A percentile compares a stretch with the other conserved stretches of the same genome.
phyloP scores from a whole-genome alignment of 2,113 vertebrate genomes.

The Hydropotes inermis region DNA sequence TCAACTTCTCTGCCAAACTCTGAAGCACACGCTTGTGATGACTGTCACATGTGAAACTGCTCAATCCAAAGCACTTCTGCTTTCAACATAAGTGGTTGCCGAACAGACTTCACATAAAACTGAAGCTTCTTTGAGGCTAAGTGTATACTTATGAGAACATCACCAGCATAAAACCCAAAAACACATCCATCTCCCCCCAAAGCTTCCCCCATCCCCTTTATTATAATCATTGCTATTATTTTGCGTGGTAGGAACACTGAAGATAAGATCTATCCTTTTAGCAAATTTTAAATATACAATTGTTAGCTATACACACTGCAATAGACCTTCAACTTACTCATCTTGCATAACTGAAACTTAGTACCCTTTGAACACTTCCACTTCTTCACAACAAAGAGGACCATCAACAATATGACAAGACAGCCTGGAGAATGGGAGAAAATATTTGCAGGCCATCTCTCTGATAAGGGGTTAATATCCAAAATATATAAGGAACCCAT shows the following conservation, averaged over 20 bases:
- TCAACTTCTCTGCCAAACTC: not conserved
- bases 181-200: not conserved
- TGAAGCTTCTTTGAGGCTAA: not conserved
- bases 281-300: not conserved
- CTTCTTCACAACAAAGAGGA: not conserved
- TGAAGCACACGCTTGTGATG: not conserved
- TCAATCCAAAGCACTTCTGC: not conserved
- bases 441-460: not conserved
- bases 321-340: not conserved
- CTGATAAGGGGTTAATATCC: not conserved
- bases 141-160: not conserved
- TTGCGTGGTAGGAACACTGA: not conserved
- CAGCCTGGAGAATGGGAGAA: not conserved
- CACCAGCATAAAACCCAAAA: not conserved
- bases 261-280: not conserved
- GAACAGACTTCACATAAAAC: not conserved
- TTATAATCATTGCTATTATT: not conserved
- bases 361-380: not conserved
- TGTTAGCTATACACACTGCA: not conserved
- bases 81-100: not conserved
- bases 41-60: accelerated
- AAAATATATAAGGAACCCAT: not conserved
- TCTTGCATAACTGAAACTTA: not conserved
- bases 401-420: not conserved
- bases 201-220: not conserved